phyloP scores from a whole-genome alignment of 92 coral and sea anemone species.

The Epizoanthus scotinus region DNA sequence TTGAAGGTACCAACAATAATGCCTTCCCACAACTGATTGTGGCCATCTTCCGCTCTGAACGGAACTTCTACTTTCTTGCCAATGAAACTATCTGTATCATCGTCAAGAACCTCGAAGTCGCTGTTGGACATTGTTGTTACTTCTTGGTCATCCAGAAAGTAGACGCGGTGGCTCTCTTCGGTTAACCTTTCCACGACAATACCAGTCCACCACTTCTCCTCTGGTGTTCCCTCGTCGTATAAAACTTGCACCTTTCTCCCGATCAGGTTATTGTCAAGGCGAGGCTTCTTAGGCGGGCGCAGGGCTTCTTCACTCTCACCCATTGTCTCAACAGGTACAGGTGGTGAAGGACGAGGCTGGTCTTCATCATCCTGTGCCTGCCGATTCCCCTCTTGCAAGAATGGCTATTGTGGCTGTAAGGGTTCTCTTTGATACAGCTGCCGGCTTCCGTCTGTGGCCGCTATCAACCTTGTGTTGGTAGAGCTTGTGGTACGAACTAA shows the following conservation, averaged over 20 bases:
- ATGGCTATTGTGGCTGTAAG: neutral
- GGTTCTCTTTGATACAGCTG: conserved; percentile 11
- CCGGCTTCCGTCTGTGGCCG: conserved; percentile 19
- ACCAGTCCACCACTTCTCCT: neutral
- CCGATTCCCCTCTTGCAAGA: no score
- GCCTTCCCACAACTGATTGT: neutral
- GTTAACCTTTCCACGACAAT: neutral
- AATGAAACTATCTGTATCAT: neutral
- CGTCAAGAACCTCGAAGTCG: conserved; percentile 7
- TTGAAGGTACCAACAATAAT: conserved; percentile 8
- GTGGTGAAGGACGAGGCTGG: neutral
- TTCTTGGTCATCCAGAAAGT: no score
- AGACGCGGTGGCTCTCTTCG: neutral
- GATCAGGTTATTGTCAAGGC: no score
- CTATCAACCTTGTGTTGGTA: conserved; percentile 12
- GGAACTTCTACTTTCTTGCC: conserved; percentile 3
- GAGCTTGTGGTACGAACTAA: conserved; percentile 23
- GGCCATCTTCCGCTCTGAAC: neutral
- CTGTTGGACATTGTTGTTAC: neutral
- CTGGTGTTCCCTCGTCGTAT: neutral
- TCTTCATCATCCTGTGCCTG: no score
- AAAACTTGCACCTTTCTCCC: no score
- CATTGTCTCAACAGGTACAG: neutral
- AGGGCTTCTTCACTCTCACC: neutral
- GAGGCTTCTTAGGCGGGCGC: neutral